Base-by-base conservation (phyloP, 2,797 vertebrate genomes). In the Phoxinus dragarum region DNA sequence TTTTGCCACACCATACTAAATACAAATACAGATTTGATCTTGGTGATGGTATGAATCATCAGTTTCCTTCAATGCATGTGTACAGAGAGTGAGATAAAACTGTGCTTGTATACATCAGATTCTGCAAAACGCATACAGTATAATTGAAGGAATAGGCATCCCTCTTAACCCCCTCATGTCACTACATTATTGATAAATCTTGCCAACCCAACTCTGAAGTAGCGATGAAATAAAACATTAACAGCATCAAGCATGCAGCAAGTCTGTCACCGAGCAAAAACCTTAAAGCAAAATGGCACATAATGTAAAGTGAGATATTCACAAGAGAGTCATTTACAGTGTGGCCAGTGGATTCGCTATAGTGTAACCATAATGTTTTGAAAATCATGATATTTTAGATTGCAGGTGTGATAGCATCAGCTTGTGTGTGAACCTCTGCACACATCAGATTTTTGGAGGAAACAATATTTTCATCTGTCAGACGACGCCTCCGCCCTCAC, bases 121-220 rank as follows among this genome's bases (percentile, higher is more conserved):
- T 17, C n/a, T 71, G 21, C 38, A 64, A 61, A 36, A 74, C 49
- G 82, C 66, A 86, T 40, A 6, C 12, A 64, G 6, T 64, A 61
- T 9, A 68, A 77, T 67, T 85, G 67, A 87, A 86, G 78, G 77
- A 89, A 84, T 17, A 74, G 72, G 80, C 76, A 75, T 84, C 59
- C 78, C 72, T 49, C 17, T 66, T 64, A 36, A 64, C n/a, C 49
- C 34, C 61, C 61, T 49, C 82, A n/a, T 59, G 68, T 81, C 85
- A 61, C 77, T 89, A 73, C 78, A 88, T 90, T 88, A 90, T 90
- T 91, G 23, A 91, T 87, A 31, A 52, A 49, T 78, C 76, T 56
- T 44, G n/a, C 64, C 44, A 61, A 23, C 82, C 38, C 77, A 77
- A 64, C 71, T 72, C 79, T 89, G 71, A 88, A 74, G 83, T 84